Conservation (phyloP, 2,888 invertebrate species). For the Tinea pellionella region DNA sequence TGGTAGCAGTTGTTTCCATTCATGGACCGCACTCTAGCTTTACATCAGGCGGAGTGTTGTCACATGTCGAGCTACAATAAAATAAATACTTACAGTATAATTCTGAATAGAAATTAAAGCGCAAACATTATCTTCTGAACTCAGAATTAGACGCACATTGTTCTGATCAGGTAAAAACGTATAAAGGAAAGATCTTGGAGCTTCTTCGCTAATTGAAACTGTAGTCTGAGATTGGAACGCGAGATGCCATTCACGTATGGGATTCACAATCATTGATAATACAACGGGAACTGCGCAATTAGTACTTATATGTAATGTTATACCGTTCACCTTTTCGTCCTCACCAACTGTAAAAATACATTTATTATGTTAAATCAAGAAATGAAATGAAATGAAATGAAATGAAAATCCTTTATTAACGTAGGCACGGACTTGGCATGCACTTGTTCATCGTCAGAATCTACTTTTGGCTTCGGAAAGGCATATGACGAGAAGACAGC, state of each 20-base stretch:
- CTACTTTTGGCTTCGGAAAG: too few species aligned
- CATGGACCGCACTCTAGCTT: too few species aligned
- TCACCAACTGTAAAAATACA: conserved; percentile 16
- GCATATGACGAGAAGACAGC: too few species aligned
- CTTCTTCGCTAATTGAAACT: conserved; percentile 24
- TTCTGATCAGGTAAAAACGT: conserved; percentile 30
- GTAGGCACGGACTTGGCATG: too few species aligned
- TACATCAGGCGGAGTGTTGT: too few species aligned
- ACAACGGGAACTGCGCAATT: conserved; percentile 30
- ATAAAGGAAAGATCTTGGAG: conserved; percentile 40
- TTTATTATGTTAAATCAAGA: too few species aligned
- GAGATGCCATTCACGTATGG: conserved; percentile 33
- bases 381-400: too few species aligned
- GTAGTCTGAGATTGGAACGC: conserved; percentile 19
- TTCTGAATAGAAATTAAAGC: conserved; percentile 46
- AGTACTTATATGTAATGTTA: conserved; percentile 48
- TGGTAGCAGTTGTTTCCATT: too few species aligned
- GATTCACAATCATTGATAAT: conserved; percentile 30
- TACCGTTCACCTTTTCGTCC: conserved; percentile 22
- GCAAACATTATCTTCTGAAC: conserved; percentile 43
- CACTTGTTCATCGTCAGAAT: too few species aligned
- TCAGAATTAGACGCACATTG: conserved; percentile 40
- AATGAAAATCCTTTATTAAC: too few species aligned
- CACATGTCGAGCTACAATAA: too few species aligned
- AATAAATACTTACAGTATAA: conserved; percentile 37